A percentile compares a stretch with the other conserved stretches of the same genome.
phyloP scores from a whole-genome alignment of 2,888 invertebrate genomes.

The Drosophila quinaria region DNA sequence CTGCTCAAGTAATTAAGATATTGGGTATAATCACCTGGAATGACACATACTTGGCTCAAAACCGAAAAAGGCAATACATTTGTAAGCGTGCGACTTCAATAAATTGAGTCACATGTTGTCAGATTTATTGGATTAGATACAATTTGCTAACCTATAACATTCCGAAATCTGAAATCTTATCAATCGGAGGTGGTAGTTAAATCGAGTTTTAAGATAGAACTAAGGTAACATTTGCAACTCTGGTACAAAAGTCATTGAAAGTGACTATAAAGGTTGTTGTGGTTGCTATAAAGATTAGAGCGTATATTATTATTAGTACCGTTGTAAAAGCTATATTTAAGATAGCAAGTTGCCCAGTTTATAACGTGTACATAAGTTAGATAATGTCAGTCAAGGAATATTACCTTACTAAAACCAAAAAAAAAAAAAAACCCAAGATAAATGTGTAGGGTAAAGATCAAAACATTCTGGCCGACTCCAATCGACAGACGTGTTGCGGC shows the following conservation, averaged over 20 bases:
- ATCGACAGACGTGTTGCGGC: slow-evolving; percentile 6
- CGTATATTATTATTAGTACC: slow-evolving; percentile 64
- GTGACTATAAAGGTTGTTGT: slow-evolving; percentile 47
- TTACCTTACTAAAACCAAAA: slow-evolving; percentile 20
- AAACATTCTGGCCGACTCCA: slow-evolving; percentile 45
- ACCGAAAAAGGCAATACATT: slow-evolving; percentile 26
- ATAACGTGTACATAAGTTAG: slow-evolving; percentile 41
- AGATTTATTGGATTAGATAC: slow-evolving; percentile 44
- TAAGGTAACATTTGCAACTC: slow-evolving; percentile 13
- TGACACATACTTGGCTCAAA: slow-evolving; percentile 30
- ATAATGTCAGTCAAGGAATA: slow-evolving; percentile 42
- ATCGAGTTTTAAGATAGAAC: background rate
- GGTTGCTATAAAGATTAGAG: slow-evolving; percentile 67
- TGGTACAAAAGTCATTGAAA: slow-evolving; percentile 66
- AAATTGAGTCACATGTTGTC: slow-evolving; percentile 54
- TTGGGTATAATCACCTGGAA: slow-evolving; percentile 32
- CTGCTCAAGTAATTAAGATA: slow-evolving; percentile 61
- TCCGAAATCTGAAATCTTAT: slow-evolving; percentile 59
- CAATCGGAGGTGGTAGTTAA: slow-evolving; percentile 12
- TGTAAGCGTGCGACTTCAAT: slow-evolving; percentile 51
- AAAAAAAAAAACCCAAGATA: slow-evolving; percentile 35
- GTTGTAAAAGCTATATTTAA: slow-evolving; percentile 71
- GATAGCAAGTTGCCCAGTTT: slow-evolving; percentile 63
- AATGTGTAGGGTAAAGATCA: slow-evolving; percentile 57
- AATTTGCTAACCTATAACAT: slow-evolving; percentile 11